Conservation (phyloP, 2,888 invertebrate species). For the Kuschelorhynchus macadamiae region DNA sequence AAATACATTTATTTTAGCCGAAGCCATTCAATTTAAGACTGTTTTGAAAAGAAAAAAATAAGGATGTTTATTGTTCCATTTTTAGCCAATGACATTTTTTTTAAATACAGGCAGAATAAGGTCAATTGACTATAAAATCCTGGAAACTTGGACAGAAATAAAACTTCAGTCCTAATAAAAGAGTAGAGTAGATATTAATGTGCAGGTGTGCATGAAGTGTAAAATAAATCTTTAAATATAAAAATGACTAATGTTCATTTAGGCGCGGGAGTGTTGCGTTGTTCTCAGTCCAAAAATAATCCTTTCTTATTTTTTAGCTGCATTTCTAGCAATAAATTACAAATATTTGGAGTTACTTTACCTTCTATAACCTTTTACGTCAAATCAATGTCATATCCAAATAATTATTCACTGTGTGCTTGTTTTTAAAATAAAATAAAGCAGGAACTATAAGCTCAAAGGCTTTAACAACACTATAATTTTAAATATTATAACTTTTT, state of each 20-base stretch:
- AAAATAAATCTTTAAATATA: no score
- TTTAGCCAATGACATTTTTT: no score
- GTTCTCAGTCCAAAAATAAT: slow-evolving; percentile 19
- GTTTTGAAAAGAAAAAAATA: no score
- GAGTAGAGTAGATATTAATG: no score
- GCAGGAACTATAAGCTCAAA: background rate
- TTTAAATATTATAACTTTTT: background rate
- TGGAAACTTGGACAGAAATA: no score
- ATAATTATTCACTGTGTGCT: background rate
- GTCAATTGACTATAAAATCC: no score
- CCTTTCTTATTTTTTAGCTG: background rate
- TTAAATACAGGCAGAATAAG: no score
- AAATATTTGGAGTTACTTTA: slow-evolving; percentile 30
- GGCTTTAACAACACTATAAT: background rate
- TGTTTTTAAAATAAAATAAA: background rate
- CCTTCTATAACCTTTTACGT: slow-evolving; percentile 41
- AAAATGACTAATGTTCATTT: slow-evolving; percentile 5
- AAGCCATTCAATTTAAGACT: no score
- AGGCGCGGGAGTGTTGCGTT: background rate
- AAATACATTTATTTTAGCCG: no score
- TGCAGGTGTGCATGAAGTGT: no score
- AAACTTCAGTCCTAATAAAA: no score
- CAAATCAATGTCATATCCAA: slow-evolving; percentile 40
- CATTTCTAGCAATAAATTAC: slow-evolving; percentile 30
- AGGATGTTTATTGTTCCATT: no score